phyloP scores from a whole-genome alignment of 2,888 invertebrate species.

The Pandemis corylana region DNA sequence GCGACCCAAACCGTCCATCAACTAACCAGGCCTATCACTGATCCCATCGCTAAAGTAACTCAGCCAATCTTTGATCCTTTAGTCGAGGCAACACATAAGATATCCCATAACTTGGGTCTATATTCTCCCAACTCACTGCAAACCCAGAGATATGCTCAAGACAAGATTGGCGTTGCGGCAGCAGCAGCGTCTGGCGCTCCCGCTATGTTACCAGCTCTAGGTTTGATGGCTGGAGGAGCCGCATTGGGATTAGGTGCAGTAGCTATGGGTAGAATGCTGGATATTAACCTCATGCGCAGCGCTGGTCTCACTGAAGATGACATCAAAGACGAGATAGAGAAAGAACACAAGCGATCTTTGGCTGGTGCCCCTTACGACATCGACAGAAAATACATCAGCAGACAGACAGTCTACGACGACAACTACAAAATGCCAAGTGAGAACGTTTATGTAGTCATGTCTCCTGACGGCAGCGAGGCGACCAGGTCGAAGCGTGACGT shows the following conservation, averaged over 20 bases:
- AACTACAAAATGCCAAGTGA: conserved; percentile 84
- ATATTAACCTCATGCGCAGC: conserved; percentile 86
- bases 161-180: conserved; percentile 87
- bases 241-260: conserved; percentile 92
- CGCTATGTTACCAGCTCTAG: conserved; percentile 90
- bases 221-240: conserved; percentile 92
- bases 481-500: conserved; percentile 70
- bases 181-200: conserved; percentile 81
- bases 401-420: conserved; percentile 76
- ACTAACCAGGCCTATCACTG: conserved; percentile 86
- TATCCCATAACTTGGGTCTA: conserved; percentile 90
- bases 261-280: conserved; percentile 89
- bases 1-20: conserved; percentile 89
- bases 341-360: conserved; percentile 85
- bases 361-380: conserved; percentile 70
- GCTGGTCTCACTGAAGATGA: conserved; percentile 73
- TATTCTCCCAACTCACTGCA: conserved; percentile 77
- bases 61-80: conserved; percentile 89
- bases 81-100: conserved; percentile 92
- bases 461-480: conserved; percentile 67
- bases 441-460: conserved; percentile 82
- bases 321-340: conserved; percentile 72
- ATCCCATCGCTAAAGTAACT: conserved; percentile 84
- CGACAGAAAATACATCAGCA: conserved; percentile 75
- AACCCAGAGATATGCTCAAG: conserved; percentile 80